Percentiles rank a stretch among this genome's conserved stretches.
These are phyloP conservation scores for Monopterus albus DNA, from an alignment of 2,113 vertebrate species.

Conservation along the genomic window DNA sequence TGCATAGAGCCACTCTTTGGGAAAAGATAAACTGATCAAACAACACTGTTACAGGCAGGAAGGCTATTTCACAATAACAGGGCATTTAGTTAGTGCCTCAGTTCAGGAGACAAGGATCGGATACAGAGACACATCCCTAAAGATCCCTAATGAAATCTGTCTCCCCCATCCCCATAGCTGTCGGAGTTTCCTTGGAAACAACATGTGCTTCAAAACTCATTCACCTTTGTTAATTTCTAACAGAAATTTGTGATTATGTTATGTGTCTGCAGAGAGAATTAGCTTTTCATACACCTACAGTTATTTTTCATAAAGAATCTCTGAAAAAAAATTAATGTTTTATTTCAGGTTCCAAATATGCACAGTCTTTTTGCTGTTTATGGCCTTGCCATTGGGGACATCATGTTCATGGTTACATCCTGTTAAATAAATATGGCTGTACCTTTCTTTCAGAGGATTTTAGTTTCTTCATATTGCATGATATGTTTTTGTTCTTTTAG, in stretches of 20 bases:
- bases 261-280: not conserved
- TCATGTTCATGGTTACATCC: not conserved
- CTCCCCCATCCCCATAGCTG: not conserved
- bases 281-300: not conserved
- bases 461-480: not conserved
- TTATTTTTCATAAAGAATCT: too few species aligned
- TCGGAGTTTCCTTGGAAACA: constrained; percentile 25
- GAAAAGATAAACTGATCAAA: too few species aligned
- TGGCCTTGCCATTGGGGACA: not conserved
- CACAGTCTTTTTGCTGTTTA: too few species aligned
- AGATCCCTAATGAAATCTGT: constrained; percentile 22
- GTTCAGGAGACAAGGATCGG: constrained; percentile 37
- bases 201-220: not conserved
- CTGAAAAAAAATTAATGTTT: too few species aligned
- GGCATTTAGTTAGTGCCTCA: too few species aligned
- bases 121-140: constrained; percentile 33
- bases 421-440: not conserved
- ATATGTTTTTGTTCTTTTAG: not conserved
- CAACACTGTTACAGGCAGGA: too few species aligned
- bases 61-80: too few species aligned
- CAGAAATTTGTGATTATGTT: not conserved
- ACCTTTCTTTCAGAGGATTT: not conserved
- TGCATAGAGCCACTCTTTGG: too few species aligned
- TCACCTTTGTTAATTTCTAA: not conserved
- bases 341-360: too few species aligned